phyloP scores from a whole-genome alignment of 2,888 invertebrate species.

The Hydrotaea cyrtoneurina region DNA sequence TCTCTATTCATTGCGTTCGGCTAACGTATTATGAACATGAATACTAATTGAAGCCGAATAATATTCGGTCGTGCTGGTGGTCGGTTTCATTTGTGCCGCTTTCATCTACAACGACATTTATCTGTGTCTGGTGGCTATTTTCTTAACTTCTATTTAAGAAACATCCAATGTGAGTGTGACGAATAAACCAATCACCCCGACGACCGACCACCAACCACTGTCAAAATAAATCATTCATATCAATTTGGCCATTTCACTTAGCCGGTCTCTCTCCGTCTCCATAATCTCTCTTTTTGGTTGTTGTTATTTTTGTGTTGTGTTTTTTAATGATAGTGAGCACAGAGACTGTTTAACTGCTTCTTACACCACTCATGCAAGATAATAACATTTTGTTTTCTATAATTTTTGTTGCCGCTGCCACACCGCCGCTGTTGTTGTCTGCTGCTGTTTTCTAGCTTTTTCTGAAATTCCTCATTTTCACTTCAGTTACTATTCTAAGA shows the following conservation, averaged over 20 bases:
- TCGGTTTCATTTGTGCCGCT: not conserved
- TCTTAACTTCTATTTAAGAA: not conserved
- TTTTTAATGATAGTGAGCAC: not conserved
- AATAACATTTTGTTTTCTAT: conserved; percentile 39
- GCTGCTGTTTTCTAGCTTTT: conserved; percentile 40
- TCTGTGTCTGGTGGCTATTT: not conserved
- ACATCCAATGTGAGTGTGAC: not conserved
- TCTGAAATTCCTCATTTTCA: conserved; percentile 45
- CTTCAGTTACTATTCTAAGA: conserved; percentile 54
- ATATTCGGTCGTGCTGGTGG: not conserved
- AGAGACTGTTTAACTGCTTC: not conserved
- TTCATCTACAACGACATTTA: not conserved
- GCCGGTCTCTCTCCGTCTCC: not conserved
- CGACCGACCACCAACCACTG: not conserved
- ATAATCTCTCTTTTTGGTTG: not conserved
- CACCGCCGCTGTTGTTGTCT: not conserved
- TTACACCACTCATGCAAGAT: conserved; percentile 13
- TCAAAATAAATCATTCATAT: not conserved
- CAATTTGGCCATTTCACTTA: not conserved
- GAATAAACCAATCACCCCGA: not conserved
- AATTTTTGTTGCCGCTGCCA: not conserved
- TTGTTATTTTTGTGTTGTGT: not conserved
- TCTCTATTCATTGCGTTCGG: no score
- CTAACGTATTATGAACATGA: no score
- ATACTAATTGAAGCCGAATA: no score